A percentile compares a stretch with the other conserved stretches of the same genome.
Conservation (phyloP, 2,797 vertebrate species). For the Myotis myotis region DNA sequence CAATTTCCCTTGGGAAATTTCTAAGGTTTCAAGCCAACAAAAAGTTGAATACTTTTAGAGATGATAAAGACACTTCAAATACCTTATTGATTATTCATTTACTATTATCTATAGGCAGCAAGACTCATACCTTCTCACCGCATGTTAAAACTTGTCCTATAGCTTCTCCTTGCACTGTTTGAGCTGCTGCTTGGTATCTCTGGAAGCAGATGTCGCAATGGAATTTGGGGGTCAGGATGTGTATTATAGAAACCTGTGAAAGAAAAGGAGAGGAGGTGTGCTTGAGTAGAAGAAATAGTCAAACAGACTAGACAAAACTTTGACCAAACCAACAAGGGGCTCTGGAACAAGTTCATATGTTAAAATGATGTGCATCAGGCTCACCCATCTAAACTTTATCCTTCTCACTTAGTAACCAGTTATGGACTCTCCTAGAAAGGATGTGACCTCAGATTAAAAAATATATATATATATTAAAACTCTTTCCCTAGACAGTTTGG, state of each 20-base stretch:
- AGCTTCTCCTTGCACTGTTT: constrained; percentile 24
- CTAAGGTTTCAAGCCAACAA: neutral
- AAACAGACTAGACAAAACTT: neutral
- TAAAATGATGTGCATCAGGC: neutral
- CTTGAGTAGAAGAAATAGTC: neutral
- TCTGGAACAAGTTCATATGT: neutral
- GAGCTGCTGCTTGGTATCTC: neutral
- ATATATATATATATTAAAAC: too few relatives aligned
- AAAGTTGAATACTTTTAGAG: neutral
- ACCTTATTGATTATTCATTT: neutral
- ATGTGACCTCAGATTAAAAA: neutral
- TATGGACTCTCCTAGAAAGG: neutral
- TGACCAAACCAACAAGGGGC: neutral
- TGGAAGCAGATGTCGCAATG: neutral
- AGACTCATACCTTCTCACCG: neutral
- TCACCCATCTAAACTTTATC: neutral
- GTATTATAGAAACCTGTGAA: neutral
- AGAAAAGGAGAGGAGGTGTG: neutral
- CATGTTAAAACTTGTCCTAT: neutral
- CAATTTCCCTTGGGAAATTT: neutral
- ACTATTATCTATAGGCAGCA: neutral
- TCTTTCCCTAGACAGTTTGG: too few relatives aligned
- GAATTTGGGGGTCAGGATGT: neutral
- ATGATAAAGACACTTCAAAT: neutral
- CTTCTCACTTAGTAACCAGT: neutral